Evolutionary conservation across 2,797 vertebrate genomes (phyloP).

Genomic region (Neopelma chrysocephalum): DNA sequence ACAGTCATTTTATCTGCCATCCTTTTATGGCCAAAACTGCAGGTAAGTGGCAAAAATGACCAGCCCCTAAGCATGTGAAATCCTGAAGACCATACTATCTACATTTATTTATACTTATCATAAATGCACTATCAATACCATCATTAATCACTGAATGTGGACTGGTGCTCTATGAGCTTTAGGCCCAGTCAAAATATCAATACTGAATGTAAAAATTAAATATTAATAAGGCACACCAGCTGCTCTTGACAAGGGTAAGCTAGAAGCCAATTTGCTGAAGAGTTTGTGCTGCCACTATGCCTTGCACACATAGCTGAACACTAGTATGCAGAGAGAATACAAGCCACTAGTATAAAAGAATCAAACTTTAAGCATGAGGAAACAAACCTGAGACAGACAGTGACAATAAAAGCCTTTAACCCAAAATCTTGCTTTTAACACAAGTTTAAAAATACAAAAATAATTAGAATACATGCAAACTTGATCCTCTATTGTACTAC

Average conservation of each 20-base stretch:
- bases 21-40: background rate
- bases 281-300: background rate
- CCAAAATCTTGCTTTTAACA: background rate
- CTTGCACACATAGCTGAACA: background rate
- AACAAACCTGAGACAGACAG: background rate
- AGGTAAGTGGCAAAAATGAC: background rate
- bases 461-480: background rate
- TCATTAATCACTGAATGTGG: background rate
- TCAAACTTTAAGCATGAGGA: background rate
- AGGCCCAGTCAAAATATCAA: background rate
- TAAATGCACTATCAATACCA: background rate
- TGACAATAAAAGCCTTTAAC: background rate
- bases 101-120: background rate
- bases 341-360: background rate
- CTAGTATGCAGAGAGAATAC: background rate
- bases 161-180: background rate
- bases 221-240: background rate
- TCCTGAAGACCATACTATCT: background rate
- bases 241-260: background rate
- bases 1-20: background rate
- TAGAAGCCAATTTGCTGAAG: background rate
- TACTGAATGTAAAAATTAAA: background rate
- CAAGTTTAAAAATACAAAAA: background rate
- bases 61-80: background rate
- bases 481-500: background rate